Conservation (phyloP, 2,797 vertebrate genomes). For the Vireo griseus region DNA sequence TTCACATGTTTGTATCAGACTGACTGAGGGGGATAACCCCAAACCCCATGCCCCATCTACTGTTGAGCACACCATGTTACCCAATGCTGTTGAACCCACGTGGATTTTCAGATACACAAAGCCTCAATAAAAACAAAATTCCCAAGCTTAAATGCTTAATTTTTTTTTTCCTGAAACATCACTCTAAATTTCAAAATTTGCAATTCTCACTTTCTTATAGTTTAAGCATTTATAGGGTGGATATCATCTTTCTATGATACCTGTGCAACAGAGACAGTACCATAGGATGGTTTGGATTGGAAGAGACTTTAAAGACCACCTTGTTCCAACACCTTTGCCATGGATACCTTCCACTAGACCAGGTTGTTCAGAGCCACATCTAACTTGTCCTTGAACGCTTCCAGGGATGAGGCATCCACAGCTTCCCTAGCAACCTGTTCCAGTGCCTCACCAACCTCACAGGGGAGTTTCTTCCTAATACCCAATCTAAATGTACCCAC, state of each 20-base stretch:
- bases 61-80: accelerated
- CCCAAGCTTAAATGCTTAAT: background rate
- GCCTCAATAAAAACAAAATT: background rate
- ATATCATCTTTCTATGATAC: background rate
- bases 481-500: background rate
- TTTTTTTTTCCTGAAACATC: background rate
- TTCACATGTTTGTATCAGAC: background rate
- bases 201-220: background rate
- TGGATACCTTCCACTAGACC: background rate
- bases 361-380: background rate
- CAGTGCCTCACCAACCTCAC: background rate
- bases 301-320: background rate
- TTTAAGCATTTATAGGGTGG: background rate
- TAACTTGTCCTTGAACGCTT: background rate
- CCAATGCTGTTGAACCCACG: background rate
- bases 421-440: background rate
- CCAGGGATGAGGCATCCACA: background rate
- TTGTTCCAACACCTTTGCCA: background rate
- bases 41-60: background rate
- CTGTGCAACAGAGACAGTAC: background rate
- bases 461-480: background rate
- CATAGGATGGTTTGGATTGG: background rate
- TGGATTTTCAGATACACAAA: background rate
- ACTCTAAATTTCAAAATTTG: background rate
- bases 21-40: background rate